Percentiles rank a stretch among this genome's conserved stretches.
phyloP scores from a whole-genome alignment of 2,113 vertebrate genomes.

The Suricata suricatta region DNA sequence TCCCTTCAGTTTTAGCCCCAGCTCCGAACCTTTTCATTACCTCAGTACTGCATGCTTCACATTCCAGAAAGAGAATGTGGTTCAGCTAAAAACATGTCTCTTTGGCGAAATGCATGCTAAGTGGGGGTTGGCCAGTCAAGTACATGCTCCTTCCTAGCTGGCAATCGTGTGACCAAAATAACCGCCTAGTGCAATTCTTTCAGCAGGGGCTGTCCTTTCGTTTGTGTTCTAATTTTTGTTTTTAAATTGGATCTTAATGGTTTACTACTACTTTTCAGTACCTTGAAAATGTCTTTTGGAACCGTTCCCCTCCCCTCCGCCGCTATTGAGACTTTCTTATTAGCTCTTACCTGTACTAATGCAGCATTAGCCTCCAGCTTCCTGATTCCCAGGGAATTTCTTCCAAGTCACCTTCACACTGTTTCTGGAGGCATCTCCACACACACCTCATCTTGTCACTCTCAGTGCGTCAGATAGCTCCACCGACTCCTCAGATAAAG shows the following conservation, averaged over 20 bases:
- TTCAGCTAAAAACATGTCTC: not conserved
- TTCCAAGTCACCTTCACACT: not conserved
- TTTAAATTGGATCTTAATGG: not conserved
- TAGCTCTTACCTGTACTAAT: not conserved
- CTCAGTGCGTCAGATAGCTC: not conserved
- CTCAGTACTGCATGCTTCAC: not conserved
- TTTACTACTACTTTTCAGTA: not conserved
- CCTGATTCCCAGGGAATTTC: not conserved
- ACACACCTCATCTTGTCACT: not conserved
- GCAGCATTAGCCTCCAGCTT: not conserved
- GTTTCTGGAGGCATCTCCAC: not conserved
- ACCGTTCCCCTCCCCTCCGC: not conserved
- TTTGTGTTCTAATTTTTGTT: not conserved
- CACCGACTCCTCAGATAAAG: not conserved
- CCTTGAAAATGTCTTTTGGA: constrained; percentile 43
- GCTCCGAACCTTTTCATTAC: not conserved
- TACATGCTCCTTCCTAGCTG: not conserved
- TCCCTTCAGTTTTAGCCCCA: not conserved
- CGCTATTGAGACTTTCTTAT: not conserved
- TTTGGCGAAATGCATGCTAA: not conserved
- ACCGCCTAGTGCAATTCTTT: not conserved
- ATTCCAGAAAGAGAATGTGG: not conserved
- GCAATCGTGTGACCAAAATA: not conserved
- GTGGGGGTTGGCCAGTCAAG: not conserved
- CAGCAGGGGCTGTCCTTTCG: not conserved